Evolutionary conservation across 2,888 invertebrate species (phyloP).

Genomic region (Phlogophora meticulosa): DNA sequence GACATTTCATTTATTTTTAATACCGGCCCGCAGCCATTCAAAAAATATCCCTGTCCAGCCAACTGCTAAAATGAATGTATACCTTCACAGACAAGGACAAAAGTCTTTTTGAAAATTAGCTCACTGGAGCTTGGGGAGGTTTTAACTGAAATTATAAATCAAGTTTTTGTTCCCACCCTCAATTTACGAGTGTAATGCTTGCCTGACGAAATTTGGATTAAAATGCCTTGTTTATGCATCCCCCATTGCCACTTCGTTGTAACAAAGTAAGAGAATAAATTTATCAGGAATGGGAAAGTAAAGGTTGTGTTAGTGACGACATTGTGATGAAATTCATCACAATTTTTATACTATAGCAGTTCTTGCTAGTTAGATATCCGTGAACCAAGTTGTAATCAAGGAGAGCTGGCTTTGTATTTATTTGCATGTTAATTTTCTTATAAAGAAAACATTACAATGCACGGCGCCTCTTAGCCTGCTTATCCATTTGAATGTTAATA

Average conservation of each 20-base stretch:
- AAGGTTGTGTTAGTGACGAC: slow-evolving; percentile 43
- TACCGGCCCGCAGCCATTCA: slow-evolving; percentile 69
- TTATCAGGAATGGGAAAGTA: slow-evolving; percentile 51
- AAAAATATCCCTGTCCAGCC: slow-evolving; percentile 72
- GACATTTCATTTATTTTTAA: slow-evolving; percentile 77
- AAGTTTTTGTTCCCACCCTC: slow-evolving; percentile 74
- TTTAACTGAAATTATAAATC: slow-evolving; percentile 80
- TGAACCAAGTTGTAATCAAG: slow-evolving; percentile 35
- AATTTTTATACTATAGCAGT: slow-evolving; percentile 15
- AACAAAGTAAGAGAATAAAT: slow-evolving; percentile 59
- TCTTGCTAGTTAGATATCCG: slow-evolving; percentile 18
- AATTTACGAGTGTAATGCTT: slow-evolving; percentile 61
- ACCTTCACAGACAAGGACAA: slow-evolving; percentile 71
- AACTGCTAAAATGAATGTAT: slow-evolving; percentile 75
- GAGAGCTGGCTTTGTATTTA: slow-evolving; percentile 45
- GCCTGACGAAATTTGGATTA: slow-evolving; percentile 66
- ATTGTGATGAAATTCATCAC: slow-evolving; percentile 49
- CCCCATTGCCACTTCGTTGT: slow-evolving; percentile 59
- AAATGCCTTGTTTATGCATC: slow-evolving; percentile 64
- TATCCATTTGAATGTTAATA: slow-evolving; percentile 54
- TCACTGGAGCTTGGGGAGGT: slow-evolving; percentile 72
- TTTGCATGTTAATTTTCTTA: slow-evolving; percentile 58
- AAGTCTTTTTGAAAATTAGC: slow-evolving; percentile 81
- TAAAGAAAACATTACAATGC: slow-evolving; percentile 55
- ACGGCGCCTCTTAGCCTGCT: slow-evolving; percentile 32